Percentiles rank a stretch among this genome's conserved stretches.
These are phyloP conservation scores for Phaenicophaeus curvirostris DNA, from an alignment of 2,797 vertebrate species.

Conservation along the genomic window DNA sequence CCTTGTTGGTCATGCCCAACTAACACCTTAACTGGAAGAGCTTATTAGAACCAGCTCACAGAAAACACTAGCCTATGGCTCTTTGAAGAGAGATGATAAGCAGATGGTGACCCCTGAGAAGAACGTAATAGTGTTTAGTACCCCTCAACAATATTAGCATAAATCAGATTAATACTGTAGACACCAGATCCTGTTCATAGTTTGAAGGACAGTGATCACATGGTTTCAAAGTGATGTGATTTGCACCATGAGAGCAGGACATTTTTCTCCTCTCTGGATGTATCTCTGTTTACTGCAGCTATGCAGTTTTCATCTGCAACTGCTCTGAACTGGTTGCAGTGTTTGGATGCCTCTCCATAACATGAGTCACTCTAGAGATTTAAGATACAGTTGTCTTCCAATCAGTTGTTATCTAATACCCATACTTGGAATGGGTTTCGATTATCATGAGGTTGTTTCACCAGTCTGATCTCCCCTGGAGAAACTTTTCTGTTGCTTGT, in stretches of 20 bases:
- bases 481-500: constrained; percentile 10
- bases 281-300: background rate
- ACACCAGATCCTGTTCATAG: background rate
- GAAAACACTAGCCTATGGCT: background rate
- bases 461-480: background rate
- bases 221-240: background rate
- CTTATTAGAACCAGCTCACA: background rate
- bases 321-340: background rate
- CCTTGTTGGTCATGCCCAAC: background rate
- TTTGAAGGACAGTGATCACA: background rate
- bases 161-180: background rate
- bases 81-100: constrained; percentile 13
- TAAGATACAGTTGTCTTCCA: background rate
- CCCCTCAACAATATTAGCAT: background rate
- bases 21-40: background rate
- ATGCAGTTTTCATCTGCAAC: background rate
- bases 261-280: background rate
- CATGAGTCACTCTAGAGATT: background rate
- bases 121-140: background rate
- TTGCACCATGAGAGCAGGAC: background rate
- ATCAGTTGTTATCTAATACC: background rate
- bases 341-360: background rate
- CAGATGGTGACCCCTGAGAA: background rate
- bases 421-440: background rate
- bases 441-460: background rate